Evolutionary conservation across 2,797 vertebrate species (phyloP), one percentile per base, ranked within the genome.

Genomic region (Alcedo quadribrachys): DNA sequence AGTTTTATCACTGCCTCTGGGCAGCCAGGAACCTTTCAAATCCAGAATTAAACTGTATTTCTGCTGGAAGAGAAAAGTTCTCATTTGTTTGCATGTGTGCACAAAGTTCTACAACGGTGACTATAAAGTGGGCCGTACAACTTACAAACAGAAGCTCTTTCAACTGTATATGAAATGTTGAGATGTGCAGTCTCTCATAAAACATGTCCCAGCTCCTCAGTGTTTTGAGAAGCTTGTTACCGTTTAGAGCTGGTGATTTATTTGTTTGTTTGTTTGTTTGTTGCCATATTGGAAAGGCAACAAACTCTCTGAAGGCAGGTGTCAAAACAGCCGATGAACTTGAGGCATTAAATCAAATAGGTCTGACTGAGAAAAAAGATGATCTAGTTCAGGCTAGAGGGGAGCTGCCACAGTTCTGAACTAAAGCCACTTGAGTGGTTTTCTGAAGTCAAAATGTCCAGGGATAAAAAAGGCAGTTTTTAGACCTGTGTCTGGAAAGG

Each of bases 11-110:
- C 53, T 92, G 80, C 63, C 67, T 93, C 78, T 92, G 63, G 80
- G 63, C 53, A 86, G 63, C 53, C 88, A 91, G 89, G 60, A 84
- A 81, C 81, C 61, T 92, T 89, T 85, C 60, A 85, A 43, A 95
- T 83, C 68, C 48, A 50, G 66, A 42, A 93, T 85, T 74, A 89
- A 95, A 81, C 22, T 74, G 27, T 32, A 89, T 77, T 83, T 55
- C 15, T 89, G 78, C 50, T 73, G 48, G 35, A 78, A 89, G 24
- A 76, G 43, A 76, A 76, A 75, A 69, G n/a, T 85, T 92, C 54
- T 83, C 15, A 22, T 75, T 89, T 87, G 40, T 73, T 93, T 84
- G 17, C 8, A 12, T 16, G 15, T 30, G 32, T 60, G 22, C 76
- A 35, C 16, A 73, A 76, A 92, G 71, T 75, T 83, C 54, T 21